Conservation (phyloP, 2,113 vertebrate genomes). For the Mesoclemmys tuberculata region DNA sequence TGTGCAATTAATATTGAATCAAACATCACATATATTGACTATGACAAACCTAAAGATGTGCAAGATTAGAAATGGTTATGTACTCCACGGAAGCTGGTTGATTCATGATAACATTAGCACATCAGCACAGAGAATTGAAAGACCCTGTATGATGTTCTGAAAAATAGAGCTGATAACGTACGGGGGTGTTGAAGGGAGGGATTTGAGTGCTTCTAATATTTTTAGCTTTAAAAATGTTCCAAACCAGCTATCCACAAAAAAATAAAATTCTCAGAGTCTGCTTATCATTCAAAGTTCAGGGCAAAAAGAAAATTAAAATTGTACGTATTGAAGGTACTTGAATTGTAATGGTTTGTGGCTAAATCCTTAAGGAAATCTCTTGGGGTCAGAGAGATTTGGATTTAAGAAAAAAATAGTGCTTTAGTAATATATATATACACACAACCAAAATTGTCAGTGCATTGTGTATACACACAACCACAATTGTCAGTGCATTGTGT, state of each 20-base stretch:
- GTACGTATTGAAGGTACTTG: not conserved
- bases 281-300: conserved; percentile 15
- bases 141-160: not conserved
- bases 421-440: not conserved
- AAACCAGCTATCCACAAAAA: conserved; percentile 18
- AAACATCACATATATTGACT: conserved; percentile 45
- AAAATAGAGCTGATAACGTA: conserved; percentile 13
- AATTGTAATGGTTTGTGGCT: not conserved
- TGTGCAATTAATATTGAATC: conserved; percentile 70
- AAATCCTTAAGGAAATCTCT: conserved; percentile 9
- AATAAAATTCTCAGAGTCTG: not conserved
- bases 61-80: conserved; percentile 47
- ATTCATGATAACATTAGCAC: not conserved
- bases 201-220: conserved; percentile 1
- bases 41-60: conserved; percentile 44
- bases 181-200: not conserved
- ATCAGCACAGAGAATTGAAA: not conserved
- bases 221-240: conserved; percentile 16
- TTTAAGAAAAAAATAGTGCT: not conserved
- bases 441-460: not conserved
- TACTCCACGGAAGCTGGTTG: conserved; percentile 12
- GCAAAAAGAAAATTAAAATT: not conserved
- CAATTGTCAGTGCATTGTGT: not conserved
- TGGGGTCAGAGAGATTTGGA: not conserved
- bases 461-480: too few species aligned